Evolutionary conservation across 2,797 vertebrate species (phyloP).

Genomic region (Chiloscyllium punctatum): DNA sequence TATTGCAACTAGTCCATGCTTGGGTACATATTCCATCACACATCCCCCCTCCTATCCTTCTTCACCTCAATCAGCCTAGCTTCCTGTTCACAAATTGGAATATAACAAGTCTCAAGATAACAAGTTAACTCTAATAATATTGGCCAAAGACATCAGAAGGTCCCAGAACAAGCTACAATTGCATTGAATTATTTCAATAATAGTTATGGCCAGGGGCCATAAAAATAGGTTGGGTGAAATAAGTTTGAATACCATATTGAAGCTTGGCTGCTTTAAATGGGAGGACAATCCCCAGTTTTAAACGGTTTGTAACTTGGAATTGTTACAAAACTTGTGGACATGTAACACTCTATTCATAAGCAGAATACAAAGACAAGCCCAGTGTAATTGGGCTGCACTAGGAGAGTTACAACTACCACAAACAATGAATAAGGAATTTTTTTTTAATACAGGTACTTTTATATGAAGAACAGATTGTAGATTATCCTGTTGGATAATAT

Average conservation of each 20-base stretch:
- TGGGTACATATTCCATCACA: background rate
- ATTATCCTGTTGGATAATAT: slow-evolving; percentile 15
- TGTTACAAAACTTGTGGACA: background rate
- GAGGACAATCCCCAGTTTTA: background rate
- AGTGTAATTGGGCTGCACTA: background rate
- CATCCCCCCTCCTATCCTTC: background rate
- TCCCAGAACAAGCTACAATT: background rate
- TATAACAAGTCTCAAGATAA: background rate
- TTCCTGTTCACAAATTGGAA: background rate
- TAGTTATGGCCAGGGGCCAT: background rate
- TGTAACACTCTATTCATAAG: background rate
- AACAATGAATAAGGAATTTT: background rate
- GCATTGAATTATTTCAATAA: background rate
- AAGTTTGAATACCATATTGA: background rate
- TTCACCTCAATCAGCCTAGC: background rate
- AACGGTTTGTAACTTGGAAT: slow-evolving; percentile 3
- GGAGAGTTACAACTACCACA: background rate
- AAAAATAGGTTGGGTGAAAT: background rate
- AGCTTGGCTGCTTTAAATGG: background rate
- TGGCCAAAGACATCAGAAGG: background rate
- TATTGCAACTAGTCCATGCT: background rate
- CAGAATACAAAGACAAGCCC: background rate
- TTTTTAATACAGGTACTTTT: slow-evolving; percentile 14
- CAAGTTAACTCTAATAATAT: background rate
- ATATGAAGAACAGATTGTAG: slow-evolving; percentile 22